Conservation (phyloP, 2,797 vertebrate species). For the Novumbra hubbsi region DNA sequence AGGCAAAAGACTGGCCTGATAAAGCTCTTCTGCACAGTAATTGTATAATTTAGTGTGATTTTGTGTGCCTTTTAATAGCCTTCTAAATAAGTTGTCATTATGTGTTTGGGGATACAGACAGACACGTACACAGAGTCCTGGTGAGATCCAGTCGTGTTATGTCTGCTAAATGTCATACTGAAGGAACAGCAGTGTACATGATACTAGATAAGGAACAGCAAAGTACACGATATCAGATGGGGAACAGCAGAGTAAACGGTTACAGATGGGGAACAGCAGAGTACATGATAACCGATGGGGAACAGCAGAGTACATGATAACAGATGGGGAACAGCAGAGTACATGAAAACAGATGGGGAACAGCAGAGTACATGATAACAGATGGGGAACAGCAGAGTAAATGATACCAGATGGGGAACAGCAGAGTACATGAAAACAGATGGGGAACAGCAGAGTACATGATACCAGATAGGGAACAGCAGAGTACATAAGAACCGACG, state of each 20-base stretch:
- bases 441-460: too few relatives aligned
- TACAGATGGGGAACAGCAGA: too few relatives aligned
- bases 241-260: too few relatives aligned
- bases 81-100: conserved; percentile 30
- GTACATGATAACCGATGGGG: too few relatives aligned
- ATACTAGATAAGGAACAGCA: too few relatives aligned
- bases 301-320: too few relatives aligned
- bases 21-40: conserved; percentile 25
- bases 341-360: background rate
- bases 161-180: background rate
- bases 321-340: too few relatives aligned
- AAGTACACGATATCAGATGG: too few relatives aligned
- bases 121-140: background rate
- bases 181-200: too few relatives aligned
- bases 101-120: conserved; percentile 12
- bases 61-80: conserved; percentile 25
- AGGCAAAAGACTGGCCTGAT: conserved; percentile 49
- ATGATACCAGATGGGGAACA: background rate
- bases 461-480: too few relatives aligned
- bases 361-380: background rate
- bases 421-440: conserved; percentile 27
- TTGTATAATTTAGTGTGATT: conserved; percentile 31
- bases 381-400: background rate
- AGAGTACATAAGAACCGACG: too few relatives aligned
- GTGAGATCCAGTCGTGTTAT: background rate